Evolutionary conservation across 2,888 invertebrate genomes (phyloP).

Genomic region (Eucera pruinosa): DNA sequence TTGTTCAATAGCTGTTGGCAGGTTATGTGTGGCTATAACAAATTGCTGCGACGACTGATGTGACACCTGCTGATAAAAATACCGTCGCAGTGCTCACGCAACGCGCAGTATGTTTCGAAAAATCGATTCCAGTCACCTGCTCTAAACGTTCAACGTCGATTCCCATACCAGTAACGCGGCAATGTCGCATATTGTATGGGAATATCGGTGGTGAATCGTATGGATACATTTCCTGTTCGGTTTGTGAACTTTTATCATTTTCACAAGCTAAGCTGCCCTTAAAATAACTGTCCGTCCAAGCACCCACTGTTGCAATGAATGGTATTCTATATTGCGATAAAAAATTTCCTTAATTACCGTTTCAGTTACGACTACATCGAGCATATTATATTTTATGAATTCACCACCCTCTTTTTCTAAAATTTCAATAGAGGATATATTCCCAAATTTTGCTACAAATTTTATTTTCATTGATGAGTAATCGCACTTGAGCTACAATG

Average conservation of each 20-base stretch:
- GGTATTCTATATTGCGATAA: too few relatives aligned
- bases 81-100: slow-evolving; percentile 44
- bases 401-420: too few relatives aligned
- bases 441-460: too few relatives aligned
- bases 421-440: too few relatives aligned
- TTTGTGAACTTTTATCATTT: slow-evolving; percentile 3
- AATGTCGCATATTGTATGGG: slow-evolving; percentile 32
- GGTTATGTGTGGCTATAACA: too few relatives aligned
- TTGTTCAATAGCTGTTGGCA: not conserved
- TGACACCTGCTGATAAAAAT: slow-evolving; percentile 63
- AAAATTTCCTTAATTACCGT: too few relatives aligned
- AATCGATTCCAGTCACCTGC: slow-evolving; percentile 77
- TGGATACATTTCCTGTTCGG: slow-evolving; percentile 30
- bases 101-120: slow-evolving; percentile 54
- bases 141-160: slow-evolving; percentile 59
- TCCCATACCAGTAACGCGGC: slow-evolving; percentile 68
- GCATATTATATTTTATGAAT: too few relatives aligned
- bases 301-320: not conserved
- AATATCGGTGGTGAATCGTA: slow-evolving; percentile 44
- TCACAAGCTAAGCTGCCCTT: not conserved
- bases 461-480: too few relatives aligned
- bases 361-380: not conserved
- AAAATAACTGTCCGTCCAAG: not conserved
- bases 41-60: slow-evolving; percentile 54
- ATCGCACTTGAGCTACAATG: too few relatives aligned